Evolutionary conservation across 2,888 invertebrate species (phyloP), one percentile per base, ranked within the genome.

Genomic region (Hypomecis atomaria): DNA sequence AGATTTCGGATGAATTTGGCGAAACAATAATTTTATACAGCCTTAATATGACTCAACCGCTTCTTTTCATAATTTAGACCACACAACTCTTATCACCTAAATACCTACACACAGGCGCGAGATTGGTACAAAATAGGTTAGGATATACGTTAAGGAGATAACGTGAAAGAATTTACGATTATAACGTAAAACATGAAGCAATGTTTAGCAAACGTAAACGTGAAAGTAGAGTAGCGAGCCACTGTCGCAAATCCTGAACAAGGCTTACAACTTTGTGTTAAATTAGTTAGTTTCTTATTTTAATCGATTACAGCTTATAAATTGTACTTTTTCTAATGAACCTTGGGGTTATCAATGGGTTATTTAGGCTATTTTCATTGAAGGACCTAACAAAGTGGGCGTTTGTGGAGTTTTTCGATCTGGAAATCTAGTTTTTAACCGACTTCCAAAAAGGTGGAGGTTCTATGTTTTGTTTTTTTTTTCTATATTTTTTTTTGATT

Each of bases 81-180:
- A 62, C 23, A 23, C 23, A 23, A 38, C 38, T 62, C 67, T 77
- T 78, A 78, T 79, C 78, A 68, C 62, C 66, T 61, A 66, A 67
- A 57, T 52, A 42, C 37, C 49, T 38, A 54, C 57, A 67, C 49
- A 62, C 71, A 70, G 66, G 58, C 69, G 71, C 63, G 71, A 73
- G 74, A 75, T 66, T 73, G 77, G 77, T 72, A 71, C 64, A 70
- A 73, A 66, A 66, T 73, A 71, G 71, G 62, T 66, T 66, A 66
- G 70, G 71, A 72, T 76, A 70, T 70, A 70, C 73, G 69, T 64
- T 72, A 67, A 52, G 59, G 60, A 77, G 83, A 81, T 83, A 82
- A 78, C 59, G 78, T 71, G 66, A 76, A 78, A 79, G 74, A 78
- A 79, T 82, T 80, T 78, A 80, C 72, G 66, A 70, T 62, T 62